These are phyloP conservation scores for Sinosuthora webbiana DNA, from an alignment of 2,113 vertebrate species.

Conservation along the genomic window DNA sequence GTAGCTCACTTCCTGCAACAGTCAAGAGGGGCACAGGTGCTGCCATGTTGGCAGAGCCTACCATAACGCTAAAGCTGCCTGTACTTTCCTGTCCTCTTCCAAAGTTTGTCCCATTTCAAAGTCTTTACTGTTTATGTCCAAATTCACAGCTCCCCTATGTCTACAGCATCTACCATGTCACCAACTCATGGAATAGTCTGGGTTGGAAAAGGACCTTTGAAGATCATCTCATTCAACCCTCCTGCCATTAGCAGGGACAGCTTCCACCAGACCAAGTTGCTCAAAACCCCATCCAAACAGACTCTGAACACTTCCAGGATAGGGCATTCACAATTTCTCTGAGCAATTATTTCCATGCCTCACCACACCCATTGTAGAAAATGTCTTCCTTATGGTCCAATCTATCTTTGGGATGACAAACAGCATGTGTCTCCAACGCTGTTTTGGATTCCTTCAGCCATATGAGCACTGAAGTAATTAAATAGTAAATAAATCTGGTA, in stretches of 20 bases:
- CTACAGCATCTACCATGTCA: not conserved
- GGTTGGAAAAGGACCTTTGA: not conserved
- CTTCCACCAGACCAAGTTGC: not conserved
- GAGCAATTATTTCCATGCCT: not conserved
- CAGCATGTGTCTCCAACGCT: not conserved
- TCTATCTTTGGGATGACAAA: not conserved
- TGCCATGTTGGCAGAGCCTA: not conserved
- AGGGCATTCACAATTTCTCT: not conserved
- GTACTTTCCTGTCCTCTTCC: not conserved
- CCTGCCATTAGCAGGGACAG: not conserved
- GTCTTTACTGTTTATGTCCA: not conserved
- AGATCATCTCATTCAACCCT: accelerated
- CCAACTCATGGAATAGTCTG: not conserved
- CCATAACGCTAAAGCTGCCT: not conserved
- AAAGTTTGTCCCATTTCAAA: not conserved
- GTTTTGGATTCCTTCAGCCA: not conserved
- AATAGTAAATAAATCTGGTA: not conserved
- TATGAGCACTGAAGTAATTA: not conserved
- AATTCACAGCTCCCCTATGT: not conserved
- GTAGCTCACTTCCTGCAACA: slow-evolving; percentile 90
- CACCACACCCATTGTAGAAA: not conserved
- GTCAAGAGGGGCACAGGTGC: not conserved
- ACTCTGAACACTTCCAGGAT: not conserved
- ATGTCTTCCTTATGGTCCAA: not conserved
- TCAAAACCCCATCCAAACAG: not conserved